phyloP scores from a whole-genome alignment of 2,113 vertebrate genomes.

The Zosterops hypoxanthus region DNA sequence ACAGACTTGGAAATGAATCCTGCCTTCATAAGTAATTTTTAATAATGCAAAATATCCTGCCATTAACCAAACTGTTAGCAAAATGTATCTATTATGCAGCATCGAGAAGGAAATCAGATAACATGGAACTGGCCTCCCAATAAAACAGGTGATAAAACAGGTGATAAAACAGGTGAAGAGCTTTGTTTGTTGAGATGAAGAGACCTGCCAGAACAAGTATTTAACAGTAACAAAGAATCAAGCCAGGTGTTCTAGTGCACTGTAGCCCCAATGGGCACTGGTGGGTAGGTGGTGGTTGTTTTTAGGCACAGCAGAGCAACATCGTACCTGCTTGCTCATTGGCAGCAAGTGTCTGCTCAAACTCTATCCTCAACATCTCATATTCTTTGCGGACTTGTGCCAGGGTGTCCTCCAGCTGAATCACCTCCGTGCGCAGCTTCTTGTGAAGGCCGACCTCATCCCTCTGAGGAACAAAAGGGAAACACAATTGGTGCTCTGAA shows the following conservation, averaged over 20 bases:
- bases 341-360: conserved; percentile 96
- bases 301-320: background rate
- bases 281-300: no score
- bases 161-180: accelerated
- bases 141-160: no score
- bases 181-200: background rate
- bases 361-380: conserved; percentile 97
- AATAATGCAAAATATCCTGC: background rate
- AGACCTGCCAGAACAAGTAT: background rate
- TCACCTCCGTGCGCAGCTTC: conserved; percentile 94
- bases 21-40: background rate
- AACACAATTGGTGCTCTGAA: background rate
- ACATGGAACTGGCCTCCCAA: background rate
- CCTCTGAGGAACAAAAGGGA: conserved; percentile 76
- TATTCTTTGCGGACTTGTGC: conserved; percentile 98
- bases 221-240: background rate
- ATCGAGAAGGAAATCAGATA: background rate
- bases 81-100: background rate
- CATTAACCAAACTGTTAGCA: background rate
- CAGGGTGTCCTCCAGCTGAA: conserved; percentile 96
- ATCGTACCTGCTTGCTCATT: conserved; percentile 95
- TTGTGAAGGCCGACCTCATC: conserved; percentile 95
- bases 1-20: background rate
- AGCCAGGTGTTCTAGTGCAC: background rate
- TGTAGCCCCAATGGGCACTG: background rate